A percentile compares a stretch with the other conserved stretches of the same genome.
These are phyloP conservation scores for western clawed frog (Xenopus tropicalis) DNA, from an alignment of 2,113 vertebrate species.

Conservation along the genomic window UCB_Xtro_10.0 CM004446.2:130646001-130646500, in stretches of 20 bases:
- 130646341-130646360: too few species aligned
- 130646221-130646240: slow-evolving; percentile 1
- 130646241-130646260: not conserved
- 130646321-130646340: too few species aligned
- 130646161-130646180: slow-evolving; percentile 8
- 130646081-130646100: slow-evolving; percentile 43
- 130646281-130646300: not conserved
- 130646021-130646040: slow-evolving; percentile 25
- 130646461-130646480: too few species aligned
- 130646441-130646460: too few species aligned
- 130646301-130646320: too few species aligned
- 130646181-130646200: slow-evolving; percentile 18
- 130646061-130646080: slow-evolving; percentile 37
- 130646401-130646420: too few species aligned
- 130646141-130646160: slow-evolving; percentile 6
- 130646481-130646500: too few species aligned
- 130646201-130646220: slow-evolving; percentile 31
- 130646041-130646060: slow-evolving; percentile 37
- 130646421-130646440: too few species aligned
- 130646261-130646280: not conserved
- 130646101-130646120: slow-evolving; percentile 29
- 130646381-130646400: too few species aligned
- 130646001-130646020: slow-evolving; percentile 38
- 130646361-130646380: too few species aligned
- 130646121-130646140: slow-evolving; percentile 1